Base-by-base conservation (phyloP, 2,888 invertebrate genomes). In the Nomada lathburiana region DNA sequence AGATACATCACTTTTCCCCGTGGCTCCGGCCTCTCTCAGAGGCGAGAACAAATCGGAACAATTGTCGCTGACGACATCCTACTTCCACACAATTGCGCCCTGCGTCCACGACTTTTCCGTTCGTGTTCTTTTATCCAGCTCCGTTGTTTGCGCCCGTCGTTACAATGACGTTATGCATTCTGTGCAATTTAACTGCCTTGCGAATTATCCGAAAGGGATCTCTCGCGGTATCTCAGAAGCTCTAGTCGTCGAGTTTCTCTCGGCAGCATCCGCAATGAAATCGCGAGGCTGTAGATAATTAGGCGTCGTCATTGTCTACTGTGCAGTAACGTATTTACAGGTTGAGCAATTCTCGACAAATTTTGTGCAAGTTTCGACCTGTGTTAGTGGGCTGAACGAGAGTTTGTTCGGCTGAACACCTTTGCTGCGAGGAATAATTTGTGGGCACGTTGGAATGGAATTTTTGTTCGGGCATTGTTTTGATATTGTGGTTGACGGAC, bases 1-100 rank as follows among this genome's bases (percentile, higher is more conserved):
- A 89, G 88, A 89, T 91, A 90, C 89, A 89, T 91, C 89, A 89
- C 89, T 90, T 92, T 91, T 91, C 89, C 88, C 84, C 82, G 78
- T 69, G 84, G 74, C 82, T 84, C n/a, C 84, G 76, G 63, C 65
- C 64, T 59, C 53, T 64, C 76, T 64, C 76, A 55, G 69, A 86
- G 80, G 76, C 80, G 80, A 79, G 87, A 85, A 85, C 79, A 84
- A 87, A 87, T 87, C 77, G 77, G 73, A 53, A 78, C 83, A 69
- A 70, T 79, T 52, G 73, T 69, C 72, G 29, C 20, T 68, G 76
- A 71, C 73, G 80, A 76, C 76, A 80, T 71, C 53, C 52, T 55
- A 36, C 36, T 55, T 73, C n/a, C n/a, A 47, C 23, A 44, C 42
- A 36, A 70, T 44, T 62, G 67, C 57, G 18, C 62, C 26, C 64